Base-by-base conservation (phyloP, 2,797 vertebrate species). In the Trematomus bernacchii region DNA sequence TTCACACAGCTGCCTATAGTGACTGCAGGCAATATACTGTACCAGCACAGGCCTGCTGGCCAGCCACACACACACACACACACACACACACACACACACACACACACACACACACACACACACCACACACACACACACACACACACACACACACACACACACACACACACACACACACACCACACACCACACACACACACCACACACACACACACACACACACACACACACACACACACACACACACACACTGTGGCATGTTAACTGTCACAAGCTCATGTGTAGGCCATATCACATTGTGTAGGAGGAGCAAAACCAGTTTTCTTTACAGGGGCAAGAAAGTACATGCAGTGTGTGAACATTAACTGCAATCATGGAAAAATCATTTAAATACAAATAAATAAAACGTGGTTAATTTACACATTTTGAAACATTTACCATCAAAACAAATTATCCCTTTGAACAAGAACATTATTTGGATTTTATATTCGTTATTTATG, bases 31-130 rank as follows among this genome's bases (percentile, higher is more conserved):
- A 76, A 87, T 71, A 85, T 85, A 79, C 93, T 65, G 85, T 88
- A 83, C 95, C 93, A 94, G 95, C 91, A 89, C 42, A 85, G 93
- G 93, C 95, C 95, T 96, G 95, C 92, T 92, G 94, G 90, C 85
- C 83, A 78, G 68, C 85, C 83, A 81, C 74, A 80, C 63, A 84
- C 61, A 73, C 70, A 71, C 53, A 54, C 57, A 75, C 63, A 71
- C 72, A 60, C 7, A 6, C 63, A 67, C 68, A 75, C 27, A 83
- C 81, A 81, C 79, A 79, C 33, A 73, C 70, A 69, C 50, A 51
- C 53, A 75, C 63, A 71, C 70, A 60, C 7, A 6, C 63, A 67
- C 68, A 75, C 27, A 83, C 79, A 79, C 80, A 80, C 33, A 37
- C 7, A 8, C 33, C 33, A 33, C 27, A 27, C 27, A 27, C 27